Base-by-base conservation (phyloP, 2,888 invertebrate species). In the Aquatica leii region DNA sequence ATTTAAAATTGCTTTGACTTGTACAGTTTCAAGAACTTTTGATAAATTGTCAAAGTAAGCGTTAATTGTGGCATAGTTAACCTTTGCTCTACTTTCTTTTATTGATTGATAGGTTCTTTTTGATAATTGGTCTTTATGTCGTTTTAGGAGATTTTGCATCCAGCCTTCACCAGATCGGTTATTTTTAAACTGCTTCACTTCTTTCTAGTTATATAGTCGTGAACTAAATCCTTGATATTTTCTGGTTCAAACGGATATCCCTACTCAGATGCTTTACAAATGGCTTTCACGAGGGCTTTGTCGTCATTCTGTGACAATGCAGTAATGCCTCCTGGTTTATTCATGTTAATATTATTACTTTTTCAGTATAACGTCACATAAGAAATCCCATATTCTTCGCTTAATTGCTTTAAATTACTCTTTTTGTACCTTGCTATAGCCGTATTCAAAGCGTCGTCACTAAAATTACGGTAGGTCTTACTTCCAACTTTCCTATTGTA, bases 71-170 rank as follows among this genome's bases (percentile, higher is more conserved):
- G 59, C 48, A 49, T 53, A 58, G 37, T 31, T 41, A 53, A 41
- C 35, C 18, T 63, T 52, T 9, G 70, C 69, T 50, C 69, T 56
- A 37, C 61, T 62, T 64, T 61, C 41, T 66, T 69, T 70, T 48
- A 65, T 65, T 31, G 59, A 61, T 58, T 65, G 63, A 2, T 58
- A 63, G 8, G 65, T 17, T 49, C 63, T 65, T 56, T 68, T 56
- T 49, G 61, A 60, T 50, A 62, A 55, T 59, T 65, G 18, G 34
- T 51, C 31, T 51, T 56, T 55, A 51, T 59, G 64, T 24, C 59
- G 54, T n/a, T 34, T 41, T 50, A 64, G 31, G 50, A 59, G 59
- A 17, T 55, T 59, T 64, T 64, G 24, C 52, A 64, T 37, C 59
- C 50, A 62, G 12, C 37, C 43, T 58, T 57, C 55, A 8, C 51